phyloP scores from a whole-genome alignment of 2,113 vertebrate genomes.

The Danionella cerebrum region DNA sequence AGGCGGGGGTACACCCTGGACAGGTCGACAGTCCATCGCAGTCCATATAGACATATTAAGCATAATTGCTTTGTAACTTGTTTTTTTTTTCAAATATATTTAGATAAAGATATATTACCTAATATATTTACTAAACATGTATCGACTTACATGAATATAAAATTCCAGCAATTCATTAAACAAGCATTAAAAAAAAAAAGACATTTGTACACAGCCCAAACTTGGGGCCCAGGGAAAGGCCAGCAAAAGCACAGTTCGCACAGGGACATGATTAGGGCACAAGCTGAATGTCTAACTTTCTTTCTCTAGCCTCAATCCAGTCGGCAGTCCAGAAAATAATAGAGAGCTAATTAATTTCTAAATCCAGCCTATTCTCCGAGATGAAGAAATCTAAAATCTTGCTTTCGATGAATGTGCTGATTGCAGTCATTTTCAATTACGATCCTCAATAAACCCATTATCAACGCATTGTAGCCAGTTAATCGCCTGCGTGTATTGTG shows the following conservation, averaged over 20 bases:
- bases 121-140: no score
- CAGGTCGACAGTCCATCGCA: no score
- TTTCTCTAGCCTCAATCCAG: background rate
- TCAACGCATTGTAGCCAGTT: conserved; percentile 22
- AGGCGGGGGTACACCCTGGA: no score
- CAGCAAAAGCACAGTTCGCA: conserved; percentile 9
- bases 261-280: background rate
- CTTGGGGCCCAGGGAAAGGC: no score
- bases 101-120: no score
- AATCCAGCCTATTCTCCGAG: conserved; percentile 42
- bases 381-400: conserved; percentile 36
- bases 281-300: background rate
- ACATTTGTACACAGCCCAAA: no score
- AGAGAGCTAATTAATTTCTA: conserved; percentile 48
- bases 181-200: no score
- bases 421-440: conserved; percentile 44
- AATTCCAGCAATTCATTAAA: no score
- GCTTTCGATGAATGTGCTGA: conserved; percentile 41
- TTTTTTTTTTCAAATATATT: no score
- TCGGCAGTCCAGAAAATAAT: conserved; percentile 33
- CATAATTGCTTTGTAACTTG: no score
- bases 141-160: no score
- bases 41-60: no score
- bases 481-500: conserved; percentile 25
- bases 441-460: conserved; percentile 20